phyloP scores from a whole-genome alignment of 2,888 invertebrate species.

The Harpalus rufipes region DNA sequence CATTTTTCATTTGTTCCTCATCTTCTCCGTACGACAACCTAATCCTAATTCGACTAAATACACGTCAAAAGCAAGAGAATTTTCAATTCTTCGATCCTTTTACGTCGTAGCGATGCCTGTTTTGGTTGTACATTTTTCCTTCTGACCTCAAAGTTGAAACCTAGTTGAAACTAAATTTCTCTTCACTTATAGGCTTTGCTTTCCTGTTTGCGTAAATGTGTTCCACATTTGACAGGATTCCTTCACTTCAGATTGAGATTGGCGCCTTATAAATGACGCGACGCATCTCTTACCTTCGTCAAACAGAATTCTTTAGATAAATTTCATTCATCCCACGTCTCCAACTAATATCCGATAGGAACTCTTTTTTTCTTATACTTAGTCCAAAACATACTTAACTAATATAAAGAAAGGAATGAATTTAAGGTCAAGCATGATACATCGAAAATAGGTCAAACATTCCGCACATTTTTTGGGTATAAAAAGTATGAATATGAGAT shows the following conservation, averaged over 20 bases:
- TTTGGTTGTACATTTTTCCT: conserved; percentile 36
- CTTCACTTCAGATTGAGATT: background rate
- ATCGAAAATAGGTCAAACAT: background rate
- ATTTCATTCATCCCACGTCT: conserved; percentile 23
- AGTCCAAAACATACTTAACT: background rate
- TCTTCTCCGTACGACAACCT: conserved; percentile 28
- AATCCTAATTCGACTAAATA: conserved; percentile 62
- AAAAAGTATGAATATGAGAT: too few relatives aligned
- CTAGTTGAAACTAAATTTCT: conserved; percentile 34
- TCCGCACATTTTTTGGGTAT: too few relatives aligned
- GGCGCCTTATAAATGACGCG: conserved; percentile 22
- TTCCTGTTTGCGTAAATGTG: conserved; percentile 13
- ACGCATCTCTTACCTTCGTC: background rate
- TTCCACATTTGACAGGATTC: conserved; percentile 44
- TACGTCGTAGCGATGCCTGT: background rate
- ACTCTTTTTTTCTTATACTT: background rate
- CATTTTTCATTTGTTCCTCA: conserved; percentile 62
- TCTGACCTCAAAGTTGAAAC: conserved; percentile 44
- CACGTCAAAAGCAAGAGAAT: conserved; percentile 31
- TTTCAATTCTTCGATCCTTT: background rate
- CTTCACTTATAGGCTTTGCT: conserved; percentile 50
- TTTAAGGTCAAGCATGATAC: background rate
- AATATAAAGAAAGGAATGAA: too few relatives aligned
- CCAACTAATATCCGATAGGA: conserved; percentile 5
- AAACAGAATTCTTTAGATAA: conserved; percentile 10